These are phyloP conservation scores for Schizopygopsis malacanthus DNA, from an alignment of 2,797 vertebrate species.

Conservation along the genomic window DNA sequence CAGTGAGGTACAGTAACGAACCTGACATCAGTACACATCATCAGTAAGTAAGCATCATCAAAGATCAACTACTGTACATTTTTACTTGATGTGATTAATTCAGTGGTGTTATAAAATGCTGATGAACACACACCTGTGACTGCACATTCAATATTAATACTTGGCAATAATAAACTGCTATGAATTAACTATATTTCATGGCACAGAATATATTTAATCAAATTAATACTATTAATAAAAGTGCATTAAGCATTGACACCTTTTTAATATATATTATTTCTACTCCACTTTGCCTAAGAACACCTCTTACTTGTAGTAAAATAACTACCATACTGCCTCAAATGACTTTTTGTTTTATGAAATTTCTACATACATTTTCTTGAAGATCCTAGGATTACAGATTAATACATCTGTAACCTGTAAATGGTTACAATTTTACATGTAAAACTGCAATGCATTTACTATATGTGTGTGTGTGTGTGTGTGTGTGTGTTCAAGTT, in stretches of 20 bases:
- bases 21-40: slow-evolving; percentile 67
- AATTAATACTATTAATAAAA: background rate
- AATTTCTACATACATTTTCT: background rate
- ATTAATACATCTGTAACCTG: background rate
- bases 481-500: too few species aligned
- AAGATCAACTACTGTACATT: background rate
- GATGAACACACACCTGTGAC: background rate
- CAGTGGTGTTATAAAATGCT: background rate
- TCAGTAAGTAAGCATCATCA: slow-evolving; percentile 8
- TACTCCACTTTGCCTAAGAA: background rate
- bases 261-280: background rate
- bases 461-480: too few species aligned
- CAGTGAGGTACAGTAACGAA: slow-evolving; percentile 91
- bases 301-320: background rate
- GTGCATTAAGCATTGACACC: background rate
- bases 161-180: background rate
- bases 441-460: background rate
- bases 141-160: background rate
- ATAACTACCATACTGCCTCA: background rate
- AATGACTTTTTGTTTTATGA: background rate
- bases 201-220: background rate
- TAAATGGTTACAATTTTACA: background rate
- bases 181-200: background rate
- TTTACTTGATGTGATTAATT: background rate
- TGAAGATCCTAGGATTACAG: background rate